Conservation (phyloP, 2,113 vertebrate species). For the Balaeniceps rex region DNA sequence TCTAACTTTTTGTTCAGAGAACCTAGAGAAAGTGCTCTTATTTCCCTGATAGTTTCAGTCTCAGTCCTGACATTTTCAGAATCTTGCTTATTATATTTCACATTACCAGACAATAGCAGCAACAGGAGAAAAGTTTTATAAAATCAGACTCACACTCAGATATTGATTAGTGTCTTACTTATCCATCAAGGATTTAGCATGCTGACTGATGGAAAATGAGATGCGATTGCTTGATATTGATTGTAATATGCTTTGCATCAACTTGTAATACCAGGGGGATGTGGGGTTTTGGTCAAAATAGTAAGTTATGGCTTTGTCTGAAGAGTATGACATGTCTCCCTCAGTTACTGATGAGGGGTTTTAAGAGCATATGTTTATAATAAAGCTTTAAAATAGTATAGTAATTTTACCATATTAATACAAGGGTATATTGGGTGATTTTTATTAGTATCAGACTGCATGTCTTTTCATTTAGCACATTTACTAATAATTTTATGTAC, state of each 20-base stretch:
- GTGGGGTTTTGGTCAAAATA: background rate
- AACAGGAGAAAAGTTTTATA: background rate
- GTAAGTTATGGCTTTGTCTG: background rate
- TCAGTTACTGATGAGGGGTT: background rate
- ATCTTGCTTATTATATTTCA: background rate
- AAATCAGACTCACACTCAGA: conserved; percentile 2
- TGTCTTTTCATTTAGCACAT: background rate
- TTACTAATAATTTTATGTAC: background rate
- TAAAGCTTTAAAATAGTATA: background rate
- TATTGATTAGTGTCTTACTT: conserved; percentile 49
- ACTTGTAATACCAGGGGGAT: background rate
- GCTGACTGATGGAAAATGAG: conserved; percentile 45
- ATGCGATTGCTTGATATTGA: conserved; percentile 32
- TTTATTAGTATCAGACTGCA: background rate
- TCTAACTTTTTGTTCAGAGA: background rate
- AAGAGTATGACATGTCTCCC: background rate
- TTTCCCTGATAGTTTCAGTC: background rate
- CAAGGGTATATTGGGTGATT: background rate
- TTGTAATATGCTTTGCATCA: conserved; percentile 24
- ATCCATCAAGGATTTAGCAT: conserved; percentile 28
- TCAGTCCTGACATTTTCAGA: background rate
- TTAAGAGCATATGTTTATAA: background rate
- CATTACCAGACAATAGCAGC: background rate
- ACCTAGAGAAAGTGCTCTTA: background rate
- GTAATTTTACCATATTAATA: background rate